Base-by-base conservation (phyloP, 2,797 vertebrate species). In the Botia kubotai region DNA sequence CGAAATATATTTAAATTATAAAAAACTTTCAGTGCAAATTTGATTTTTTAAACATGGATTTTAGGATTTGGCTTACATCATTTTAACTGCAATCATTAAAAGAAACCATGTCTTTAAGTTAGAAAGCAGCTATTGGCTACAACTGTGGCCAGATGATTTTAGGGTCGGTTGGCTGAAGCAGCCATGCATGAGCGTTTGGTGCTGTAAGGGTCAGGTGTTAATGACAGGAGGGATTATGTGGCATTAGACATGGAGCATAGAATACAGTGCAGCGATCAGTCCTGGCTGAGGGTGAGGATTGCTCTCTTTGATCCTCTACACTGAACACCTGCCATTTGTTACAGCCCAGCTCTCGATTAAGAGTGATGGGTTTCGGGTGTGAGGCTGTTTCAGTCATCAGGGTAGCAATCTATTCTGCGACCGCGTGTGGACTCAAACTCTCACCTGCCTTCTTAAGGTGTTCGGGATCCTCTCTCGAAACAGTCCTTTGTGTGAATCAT, bases 321-420 rank as follows among this genome's bases (percentile, higher is more conserved):
- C 84, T 33, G 86, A 92, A 89, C 90, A 89, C 90, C 89, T 92
- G 91, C 90, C 92, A 89, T 87, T 90, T 88, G 84, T 92, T 91
- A 90, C 89, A 82, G 88, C 82, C 90, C 82, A 68, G 87, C 85
- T 91, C 87, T 92, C 91, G 89, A 93, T 93, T 92, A 92, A 91
- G 94, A 94, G 92, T 92, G 89, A 92, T 92, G 91, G 91, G 90
- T 93, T 85, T 87, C 86, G 91, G 91, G 87, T 88, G 87, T 91
- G 86, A 89, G 91, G 87, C 88, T 89, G 82, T 82, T 85, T 86
- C 86, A 85, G 89, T 87, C 85, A 92, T 91, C 93, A 88, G 90
- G 88, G 86, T 55, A 87, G 86, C 88, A 87, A 90, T 94, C 91
- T 90, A 85, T 87, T 92, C 88, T 90, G 81, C 88, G 81, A 87